Conservation (phyloP, 64 coral and sea anemone genomes). For the Anthopleura sola region DNA sequence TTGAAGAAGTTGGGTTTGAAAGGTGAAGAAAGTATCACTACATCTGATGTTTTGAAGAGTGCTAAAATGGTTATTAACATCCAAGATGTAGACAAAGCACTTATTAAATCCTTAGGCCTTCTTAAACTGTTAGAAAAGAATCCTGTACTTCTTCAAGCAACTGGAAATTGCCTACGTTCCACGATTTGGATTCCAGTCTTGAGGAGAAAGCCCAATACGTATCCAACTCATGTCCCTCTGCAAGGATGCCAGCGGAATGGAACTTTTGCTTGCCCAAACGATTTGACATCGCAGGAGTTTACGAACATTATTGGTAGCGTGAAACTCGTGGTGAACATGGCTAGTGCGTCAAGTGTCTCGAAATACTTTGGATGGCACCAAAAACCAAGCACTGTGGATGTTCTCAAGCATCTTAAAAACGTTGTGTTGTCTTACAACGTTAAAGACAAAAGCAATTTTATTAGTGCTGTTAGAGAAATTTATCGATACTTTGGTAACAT, state of each 20-base stretch:
- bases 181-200: constrained; percentile 46
- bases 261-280: constrained; percentile 27
- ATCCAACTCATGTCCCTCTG: constrained; percentile 44
- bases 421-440: constrained; percentile 39
- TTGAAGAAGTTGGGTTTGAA: constrained; percentile 42
- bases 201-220: constrained; percentile 29
- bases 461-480: constrained; percentile 32
- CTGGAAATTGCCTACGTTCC: not conserved
- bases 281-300: constrained; percentile 25
- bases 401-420: constrained; percentile 50
- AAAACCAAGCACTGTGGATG: constrained; percentile 39
- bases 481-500: constrained; percentile 8
- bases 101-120: constrained; percentile 56
- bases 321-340: constrained; percentile 24
- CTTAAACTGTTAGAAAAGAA: constrained; percentile 33
- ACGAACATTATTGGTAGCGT: constrained; percentile 51
- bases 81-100: constrained; percentile 13
- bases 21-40: constrained; percentile 21
- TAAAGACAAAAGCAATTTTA: constrained; percentile 55
- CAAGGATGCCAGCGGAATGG: not conserved
- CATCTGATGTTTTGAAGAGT: constrained; percentile 46
- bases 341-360: constrained; percentile 13
- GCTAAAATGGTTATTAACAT: constrained; percentile 23
- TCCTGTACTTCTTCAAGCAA: constrained; percentile 1
- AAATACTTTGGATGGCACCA: constrained; percentile 45